Conservation (phyloP, 2,888 invertebrate genomes). For the Heliconius aoede region DNA sequence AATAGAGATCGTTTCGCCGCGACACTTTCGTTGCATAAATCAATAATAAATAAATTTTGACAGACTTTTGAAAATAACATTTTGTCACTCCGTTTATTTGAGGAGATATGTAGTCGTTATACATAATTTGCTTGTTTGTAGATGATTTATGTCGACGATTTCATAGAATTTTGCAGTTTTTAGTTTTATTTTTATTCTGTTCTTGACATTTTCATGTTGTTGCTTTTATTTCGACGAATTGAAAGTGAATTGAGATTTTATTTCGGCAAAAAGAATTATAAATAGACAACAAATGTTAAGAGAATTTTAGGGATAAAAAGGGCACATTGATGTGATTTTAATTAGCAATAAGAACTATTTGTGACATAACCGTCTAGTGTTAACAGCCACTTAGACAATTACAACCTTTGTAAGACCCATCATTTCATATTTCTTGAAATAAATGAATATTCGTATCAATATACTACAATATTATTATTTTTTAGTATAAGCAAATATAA, state of each 20-base stretch:
- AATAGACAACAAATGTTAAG: background rate
- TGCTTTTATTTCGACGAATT: background rate
- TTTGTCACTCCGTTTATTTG: slow-evolving; percentile 1
- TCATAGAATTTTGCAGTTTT: background rate
- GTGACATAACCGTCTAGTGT: too few relatives aligned
- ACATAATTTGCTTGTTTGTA: background rate
- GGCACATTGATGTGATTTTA: too few relatives aligned
- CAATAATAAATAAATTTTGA: slow-evolving; percentile 27
- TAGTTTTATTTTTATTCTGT: background rate
- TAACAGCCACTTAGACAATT: too few relatives aligned
- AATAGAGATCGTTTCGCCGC: slow-evolving; percentile 28
- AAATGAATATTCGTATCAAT: background rate
- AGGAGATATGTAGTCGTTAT: background rate
- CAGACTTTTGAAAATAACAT: too few relatives aligned
- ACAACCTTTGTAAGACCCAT: too few relatives aligned
- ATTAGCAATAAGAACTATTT: background rate
- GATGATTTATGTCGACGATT: background rate
- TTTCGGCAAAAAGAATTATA: background rate
- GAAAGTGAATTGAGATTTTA: background rate
- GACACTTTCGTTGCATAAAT: slow-evolving; percentile 35
- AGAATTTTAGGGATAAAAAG: background rate
- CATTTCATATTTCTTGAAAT: background rate
- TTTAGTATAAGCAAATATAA: too few relatives aligned
- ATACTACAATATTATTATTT: background rate
- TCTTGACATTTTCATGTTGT: background rate